Conservation (phyloP, 2,113 vertebrate genomes). For the Camelus dromedarius region DNA sequence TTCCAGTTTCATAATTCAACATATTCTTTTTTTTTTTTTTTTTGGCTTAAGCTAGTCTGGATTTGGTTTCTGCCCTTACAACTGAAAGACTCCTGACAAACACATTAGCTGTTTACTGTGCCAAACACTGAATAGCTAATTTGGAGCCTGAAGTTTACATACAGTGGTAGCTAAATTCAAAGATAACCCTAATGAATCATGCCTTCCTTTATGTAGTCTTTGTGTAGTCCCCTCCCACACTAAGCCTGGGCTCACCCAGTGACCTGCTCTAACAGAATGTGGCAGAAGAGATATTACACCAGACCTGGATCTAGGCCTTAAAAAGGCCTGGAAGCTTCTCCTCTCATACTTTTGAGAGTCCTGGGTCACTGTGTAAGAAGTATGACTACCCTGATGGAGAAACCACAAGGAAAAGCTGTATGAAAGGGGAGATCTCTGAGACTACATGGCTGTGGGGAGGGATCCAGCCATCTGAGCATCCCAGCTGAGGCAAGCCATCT, state of each 20-base stretch:
- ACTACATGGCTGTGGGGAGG: neutral
- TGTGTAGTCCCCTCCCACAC: neutral
- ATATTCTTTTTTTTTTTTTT: neutral
- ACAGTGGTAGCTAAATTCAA: neutral
- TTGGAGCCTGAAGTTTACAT: neutral
- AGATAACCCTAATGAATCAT: neutral
- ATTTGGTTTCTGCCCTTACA: constrained; percentile 41
- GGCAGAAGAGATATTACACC: neutral
- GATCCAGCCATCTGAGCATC: neutral
- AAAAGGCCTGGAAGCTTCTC: neutral
- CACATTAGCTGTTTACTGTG: neutral
- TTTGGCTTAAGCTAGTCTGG: constrained; percentile 6
- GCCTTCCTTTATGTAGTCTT: neutral
- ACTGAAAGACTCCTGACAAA: neutral
- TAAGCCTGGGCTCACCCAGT: neutral
- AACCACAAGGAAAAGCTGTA: neutral
- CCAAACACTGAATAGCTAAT: neutral
- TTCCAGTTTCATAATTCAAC: neutral
- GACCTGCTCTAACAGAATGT: neutral
- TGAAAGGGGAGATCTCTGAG: neutral
- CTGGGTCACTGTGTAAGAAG: neutral
- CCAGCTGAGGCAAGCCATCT: neutral
- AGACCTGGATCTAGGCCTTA: neutral
- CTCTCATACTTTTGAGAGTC: neutral
- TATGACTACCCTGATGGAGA: neutral